These are phyloP conservation scores for Drosophila setifemur DNA, from an alignment of 1,140 invertebrate species.

Conservation along the genomic window DNA sequence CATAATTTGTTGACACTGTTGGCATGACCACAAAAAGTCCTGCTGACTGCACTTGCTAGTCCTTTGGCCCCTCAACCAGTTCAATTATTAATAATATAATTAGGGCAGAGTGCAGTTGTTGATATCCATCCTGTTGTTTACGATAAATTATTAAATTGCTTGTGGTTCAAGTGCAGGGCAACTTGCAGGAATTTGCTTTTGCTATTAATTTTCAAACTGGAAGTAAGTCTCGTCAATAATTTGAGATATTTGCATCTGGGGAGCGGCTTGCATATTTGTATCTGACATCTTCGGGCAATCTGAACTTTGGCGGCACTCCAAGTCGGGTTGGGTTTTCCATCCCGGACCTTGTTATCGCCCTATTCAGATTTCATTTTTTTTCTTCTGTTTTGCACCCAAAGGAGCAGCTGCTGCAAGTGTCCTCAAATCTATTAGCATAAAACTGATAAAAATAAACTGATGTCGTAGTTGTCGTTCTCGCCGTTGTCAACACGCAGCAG, in stretches of 20 bases:
- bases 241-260: constrained; percentile 1
- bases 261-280: constrained; percentile 31
- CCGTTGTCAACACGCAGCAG: constrained; percentile 65
- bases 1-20: constrained; percentile 15
- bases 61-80: neutral
- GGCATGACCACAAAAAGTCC: constrained; percentile 4
- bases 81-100: constrained; percentile 37
- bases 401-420: constrained; percentile 65
- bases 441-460: constrained; percentile 72
- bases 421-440: constrained; percentile 70
- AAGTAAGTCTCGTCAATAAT: constrained; percentile 1
- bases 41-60: neutral
- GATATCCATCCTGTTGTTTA: neutral
- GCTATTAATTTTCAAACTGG: neutral
- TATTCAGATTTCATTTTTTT: too few relatives aligned
- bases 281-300: neutral
- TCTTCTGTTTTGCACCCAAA: neutral
- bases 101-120: constrained; percentile 7
- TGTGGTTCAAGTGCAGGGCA: constrained; percentile 3
- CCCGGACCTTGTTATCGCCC: neutral
- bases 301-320: constrained; percentile 22
- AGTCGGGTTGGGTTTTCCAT: constrained; percentile 3
- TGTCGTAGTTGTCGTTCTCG: constrained; percentile 60
- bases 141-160: neutral
- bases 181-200: neutral